Evolutionary conservation across 2,797 vertebrate genomes (phyloP).

Genomic region (Hyperoplus immaculatus): DNA sequence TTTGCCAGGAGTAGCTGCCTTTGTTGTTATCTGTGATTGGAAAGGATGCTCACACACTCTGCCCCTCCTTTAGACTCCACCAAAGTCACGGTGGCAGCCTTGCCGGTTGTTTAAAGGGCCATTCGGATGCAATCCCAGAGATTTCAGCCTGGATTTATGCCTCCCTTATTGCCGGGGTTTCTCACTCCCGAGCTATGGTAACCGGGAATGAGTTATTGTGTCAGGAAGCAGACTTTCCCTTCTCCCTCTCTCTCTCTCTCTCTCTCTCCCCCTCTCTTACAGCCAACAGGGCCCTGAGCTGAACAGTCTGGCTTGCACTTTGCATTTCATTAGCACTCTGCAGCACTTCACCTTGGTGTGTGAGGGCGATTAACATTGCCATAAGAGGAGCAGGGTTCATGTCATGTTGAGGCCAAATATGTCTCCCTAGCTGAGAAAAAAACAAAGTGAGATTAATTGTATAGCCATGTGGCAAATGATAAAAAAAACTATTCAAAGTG

Average conservation of each 20-base stretch:
- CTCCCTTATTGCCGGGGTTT: slow-evolving; percentile 57
- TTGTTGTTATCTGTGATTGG: slow-evolving; percentile 68
- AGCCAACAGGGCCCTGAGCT: slow-evolving; percentile 24
- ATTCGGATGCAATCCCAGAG: slow-evolving; percentile 81
- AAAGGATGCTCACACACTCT: slow-evolving; percentile 50
- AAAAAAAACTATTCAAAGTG: neutral
- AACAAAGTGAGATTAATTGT: slow-evolving; percentile 16
- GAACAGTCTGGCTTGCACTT: slow-evolving; percentile 47
- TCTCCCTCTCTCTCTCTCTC: slow-evolving; percentile 2
- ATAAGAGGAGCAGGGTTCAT: slow-evolving; percentile 1
- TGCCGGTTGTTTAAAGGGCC: slow-evolving; percentile 82
- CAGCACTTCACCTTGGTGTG: slow-evolving; percentile 56
- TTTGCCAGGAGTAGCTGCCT: slow-evolving; percentile 46
- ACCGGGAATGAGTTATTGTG: slow-evolving; percentile 76
- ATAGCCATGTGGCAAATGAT: neutral
- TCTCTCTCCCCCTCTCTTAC: slow-evolving; percentile 14
- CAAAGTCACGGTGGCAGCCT: slow-evolving; percentile 69
- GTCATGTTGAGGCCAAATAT: slow-evolving; percentile 15
- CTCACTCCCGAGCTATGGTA: slow-evolving; percentile 60
- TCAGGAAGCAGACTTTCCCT: slow-evolving; percentile 54
- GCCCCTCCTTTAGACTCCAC: slow-evolving; percentile 54
- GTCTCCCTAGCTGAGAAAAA: slow-evolving; percentile 11
- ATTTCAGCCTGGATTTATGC: slow-evolving; percentile 81
- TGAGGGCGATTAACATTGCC: slow-evolving; percentile 56
- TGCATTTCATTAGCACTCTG: slow-evolving; percentile 68